Evolutionary conservation across 2,113 vertebrate genomes (phyloP), one percentile per base, ranked within the genome.

Genomic region (Cebus imitator): DNA sequence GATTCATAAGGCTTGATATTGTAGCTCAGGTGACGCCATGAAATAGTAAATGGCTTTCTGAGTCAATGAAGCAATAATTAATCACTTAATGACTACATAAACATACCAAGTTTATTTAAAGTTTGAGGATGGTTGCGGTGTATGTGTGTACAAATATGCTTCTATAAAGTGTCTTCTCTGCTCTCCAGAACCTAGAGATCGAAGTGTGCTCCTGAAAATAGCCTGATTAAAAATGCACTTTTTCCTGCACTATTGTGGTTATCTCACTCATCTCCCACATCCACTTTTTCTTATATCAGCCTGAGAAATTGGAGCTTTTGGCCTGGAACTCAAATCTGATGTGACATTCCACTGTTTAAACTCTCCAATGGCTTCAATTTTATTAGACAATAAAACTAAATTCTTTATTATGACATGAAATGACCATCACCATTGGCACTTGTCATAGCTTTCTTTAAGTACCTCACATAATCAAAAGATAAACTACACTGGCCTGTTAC

Each of bases 61-160:
- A 91, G 80, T 90, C 57, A 91, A n/a, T 78, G 45, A 68, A 21
- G 35, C 45, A 75, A 50, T n/a, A 95, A 92, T 80, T 94, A 86
- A 96, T 96, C 37, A 93, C 73, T 90, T 92, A 81, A 1, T 82
- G 18, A 52, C 55, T 72, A 3, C 17, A 61, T 82, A 93, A 87
- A 68, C 45, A 95, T 40, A 25, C 68, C 35, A 96, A 43, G 0
- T 82, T 90, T 95, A 64, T 86, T 95, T 90, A 52, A 91, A 90
- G 3, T 82, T 80, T 55, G 11, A 3, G 6, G 37, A 3, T 79
- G 32, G 17, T 57, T 2, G 9, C 81, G 16, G 2, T 48, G 18
- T 72, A 61, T 61, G 40, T 79, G 35, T 70, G 35, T 70, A 23
- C 68, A 6, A 68, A 55, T 84, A 61, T 2, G 35, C 3, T 66